Conservation (phyloP, 2,113 vertebrate genomes). For the Halichoeres trimaculatus region DNA sequence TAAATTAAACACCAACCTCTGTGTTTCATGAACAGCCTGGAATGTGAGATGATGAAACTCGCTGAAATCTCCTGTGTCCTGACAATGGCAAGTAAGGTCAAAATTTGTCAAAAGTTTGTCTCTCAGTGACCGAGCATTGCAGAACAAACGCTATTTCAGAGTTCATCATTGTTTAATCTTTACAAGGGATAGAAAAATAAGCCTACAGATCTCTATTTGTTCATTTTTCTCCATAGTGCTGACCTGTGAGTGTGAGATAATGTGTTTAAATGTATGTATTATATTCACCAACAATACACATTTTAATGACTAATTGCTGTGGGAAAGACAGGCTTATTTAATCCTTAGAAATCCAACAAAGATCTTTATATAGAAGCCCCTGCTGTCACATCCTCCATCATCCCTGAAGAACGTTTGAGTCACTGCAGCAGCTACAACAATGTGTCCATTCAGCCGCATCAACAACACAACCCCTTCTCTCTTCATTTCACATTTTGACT, state of each 20-base stretch:
- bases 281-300: not conserved
- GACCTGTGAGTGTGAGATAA: not conserved
- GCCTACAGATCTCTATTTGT: no score
- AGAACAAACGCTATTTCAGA: not conserved
- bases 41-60: constrained; percentile 63
- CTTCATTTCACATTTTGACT: no score
- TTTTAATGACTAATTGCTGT: not conserved
- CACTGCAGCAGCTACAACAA: constrained; percentile 29
- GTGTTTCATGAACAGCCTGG: constrained; percentile 35
- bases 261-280: not conserved
- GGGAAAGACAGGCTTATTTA: not conserved
- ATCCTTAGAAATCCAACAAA: not conserved
- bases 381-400: constrained; percentile 12
- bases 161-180: not conserved
- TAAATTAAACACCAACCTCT: constrained; percentile 44
- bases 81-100: constrained; percentile 40
- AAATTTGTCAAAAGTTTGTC: constrained; percentile 28
- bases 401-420: constrained; percentile 38
- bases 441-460: constrained; percentile 21
- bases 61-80: constrained; percentile 47
- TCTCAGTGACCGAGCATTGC: not conserved
- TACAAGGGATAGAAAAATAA: not conserved
- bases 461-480: not conserved
- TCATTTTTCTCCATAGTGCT: no score
- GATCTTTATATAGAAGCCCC: not conserved